A percentile compares a stretch with the other conserved stretches of the same genome.
Conservation (phyloP, 2,888 invertebrate species). For the Pocota personata region DNA sequence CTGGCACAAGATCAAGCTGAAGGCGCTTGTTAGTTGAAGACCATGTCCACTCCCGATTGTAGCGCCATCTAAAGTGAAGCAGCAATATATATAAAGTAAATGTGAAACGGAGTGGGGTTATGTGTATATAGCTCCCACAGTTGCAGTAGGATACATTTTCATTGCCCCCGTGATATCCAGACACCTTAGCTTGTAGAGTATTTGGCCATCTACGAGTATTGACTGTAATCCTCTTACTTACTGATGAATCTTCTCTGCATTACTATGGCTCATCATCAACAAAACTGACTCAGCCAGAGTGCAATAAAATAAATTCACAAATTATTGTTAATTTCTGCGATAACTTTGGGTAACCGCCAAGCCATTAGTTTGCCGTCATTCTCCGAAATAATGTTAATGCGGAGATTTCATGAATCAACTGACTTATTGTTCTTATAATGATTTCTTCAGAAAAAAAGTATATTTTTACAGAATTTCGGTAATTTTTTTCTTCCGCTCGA, state of each 20-base stretch:
- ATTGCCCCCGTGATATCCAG: too few relatives aligned
- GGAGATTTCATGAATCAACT: constrained; percentile 57
- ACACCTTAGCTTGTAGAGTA: too few relatives aligned
- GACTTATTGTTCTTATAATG: constrained; percentile 44
- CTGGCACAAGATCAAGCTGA: too few relatives aligned
- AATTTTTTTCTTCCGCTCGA: constrained; percentile 32
- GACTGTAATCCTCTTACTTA: neutral
- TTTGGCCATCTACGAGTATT: too few relatives aligned
- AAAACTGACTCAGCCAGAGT: constrained; percentile 15
- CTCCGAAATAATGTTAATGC: constrained; percentile 5
- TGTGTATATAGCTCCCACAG: too few relatives aligned
- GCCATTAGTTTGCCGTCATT: neutral
- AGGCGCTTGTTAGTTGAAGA: too few relatives aligned
- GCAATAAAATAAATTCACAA: constrained; percentile 57
- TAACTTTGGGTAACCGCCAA: constrained; percentile 57
- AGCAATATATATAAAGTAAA: too few relatives aligned
- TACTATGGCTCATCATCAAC: neutral
- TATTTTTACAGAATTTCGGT: constrained; percentile 17
- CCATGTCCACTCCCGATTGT: too few relatives aligned
- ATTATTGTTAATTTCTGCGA: constrained; percentile 52
- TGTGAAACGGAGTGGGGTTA: too few relatives aligned
- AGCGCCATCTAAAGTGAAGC: too few relatives aligned
- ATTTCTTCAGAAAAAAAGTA: constrained; percentile 27
- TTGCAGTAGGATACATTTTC: too few relatives aligned
- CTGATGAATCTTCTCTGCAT: neutral